Percentiles rank a stretch among this genome's conserved stretches.
These are phyloP conservation scores for Dreissena rostriformis DNA, from an alignment of 1,140 invertebrate species.

Conservation along the genomic window DNA sequence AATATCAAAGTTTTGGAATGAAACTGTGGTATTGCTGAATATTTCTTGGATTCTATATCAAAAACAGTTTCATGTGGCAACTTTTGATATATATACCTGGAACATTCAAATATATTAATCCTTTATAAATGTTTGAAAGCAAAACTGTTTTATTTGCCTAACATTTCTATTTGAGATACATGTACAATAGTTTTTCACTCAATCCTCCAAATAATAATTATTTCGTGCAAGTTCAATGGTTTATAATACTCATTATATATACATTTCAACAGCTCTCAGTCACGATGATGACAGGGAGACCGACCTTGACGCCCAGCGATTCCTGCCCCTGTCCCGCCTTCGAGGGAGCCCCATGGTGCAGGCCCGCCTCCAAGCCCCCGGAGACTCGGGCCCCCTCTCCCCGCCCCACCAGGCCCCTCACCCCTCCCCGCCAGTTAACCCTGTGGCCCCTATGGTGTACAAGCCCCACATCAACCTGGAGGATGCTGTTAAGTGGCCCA, in stretches of 20 bases:
- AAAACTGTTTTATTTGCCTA: too few relatives aligned
- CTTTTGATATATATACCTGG: too few relatives aligned
- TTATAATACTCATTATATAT: neutral
- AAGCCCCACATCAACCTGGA: slow-evolving; percentile 61
- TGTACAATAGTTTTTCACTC: too few relatives aligned
- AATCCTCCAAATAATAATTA: too few relatives aligned
- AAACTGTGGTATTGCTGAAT: too few relatives aligned
- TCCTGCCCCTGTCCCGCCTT: neutral
- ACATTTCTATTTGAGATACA: too few relatives aligned
- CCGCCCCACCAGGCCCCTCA: neutral
- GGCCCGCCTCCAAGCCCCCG: neutral
- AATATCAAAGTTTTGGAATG: too few relatives aligned
- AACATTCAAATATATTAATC: too few relatives aligned
- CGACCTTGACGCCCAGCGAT: slow-evolving; percentile 48
- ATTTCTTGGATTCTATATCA: too few relatives aligned
- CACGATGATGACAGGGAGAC: slow-evolving; percentile 61
- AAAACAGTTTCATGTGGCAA: too few relatives aligned
- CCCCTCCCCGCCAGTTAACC: slow-evolving; percentile 44
- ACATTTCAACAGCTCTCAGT: slow-evolving; percentile 12
- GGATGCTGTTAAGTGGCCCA: slow-evolving; percentile 69
- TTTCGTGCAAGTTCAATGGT: too few relatives aligned
- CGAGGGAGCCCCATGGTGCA: slow-evolving; percentile 23
- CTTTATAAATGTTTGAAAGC: too few relatives aligned
- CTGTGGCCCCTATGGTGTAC: slow-evolving; percentile 35
- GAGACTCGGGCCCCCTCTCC: neutral